Base-by-base conservation (phyloP, 2,888 invertebrate genomes). In the Rhagium mordax region DNA sequence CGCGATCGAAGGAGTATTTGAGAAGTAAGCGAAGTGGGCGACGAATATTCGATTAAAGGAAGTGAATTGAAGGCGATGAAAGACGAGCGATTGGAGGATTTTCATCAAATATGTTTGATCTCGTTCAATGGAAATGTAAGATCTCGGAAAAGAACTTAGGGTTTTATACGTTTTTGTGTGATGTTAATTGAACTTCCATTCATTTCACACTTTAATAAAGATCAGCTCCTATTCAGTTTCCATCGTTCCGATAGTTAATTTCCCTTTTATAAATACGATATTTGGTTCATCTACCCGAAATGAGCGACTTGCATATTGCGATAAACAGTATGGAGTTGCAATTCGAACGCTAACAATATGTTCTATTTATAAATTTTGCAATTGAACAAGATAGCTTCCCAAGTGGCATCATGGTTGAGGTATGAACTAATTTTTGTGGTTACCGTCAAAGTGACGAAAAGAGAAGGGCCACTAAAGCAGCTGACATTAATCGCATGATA, bases 31-130 rank as follows among this genome's bases (percentile, higher is more conserved):
- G 83, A 84, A 85, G 84, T 84, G 41, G 85, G 80, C 84, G 84
- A 81, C 81, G 84, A 84, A 84, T 82, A 86, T 85, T 86, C 85
- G 84, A 86, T 85, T 84, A 84, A 85, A 83, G 82, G 82, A 83
- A 84, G 82, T 83, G 84, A 84, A 84, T 85, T 81, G 85, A 80
- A 83, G 76, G 79, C 83, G 83, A 83, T 84, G 85, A 85, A 84
- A 84, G 82, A 81, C 76, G 81, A 81, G 76, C 82, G 82, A 82
- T 83, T 82, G 81, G 80, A 81, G 72, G 77, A 84, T 84, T 85
- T 84, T 82, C 84, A 83, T 85, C 83, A 83, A 84, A 84, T 85
- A 84, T 83, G 82, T 84, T 84, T 83, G 84, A 84, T 83, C 82
- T 82, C 76, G 47, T 66, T 75, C 77, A 73, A 71, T 74, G 49